Conservation (phyloP, 2,797 vertebrate genomes). For the Apogon hyalosoma region DNA sequence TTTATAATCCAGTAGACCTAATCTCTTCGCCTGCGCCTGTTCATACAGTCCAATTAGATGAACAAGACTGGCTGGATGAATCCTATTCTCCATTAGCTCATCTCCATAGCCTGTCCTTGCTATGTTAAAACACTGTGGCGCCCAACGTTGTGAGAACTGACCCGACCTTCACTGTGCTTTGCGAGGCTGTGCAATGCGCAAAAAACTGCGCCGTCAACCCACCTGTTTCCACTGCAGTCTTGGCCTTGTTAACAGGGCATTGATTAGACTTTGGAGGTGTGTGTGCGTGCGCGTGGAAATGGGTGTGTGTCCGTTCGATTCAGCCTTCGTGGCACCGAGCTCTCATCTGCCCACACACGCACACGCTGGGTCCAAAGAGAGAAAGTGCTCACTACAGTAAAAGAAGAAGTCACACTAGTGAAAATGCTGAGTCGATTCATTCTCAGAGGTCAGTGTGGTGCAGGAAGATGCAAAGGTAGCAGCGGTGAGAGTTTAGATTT, state of each 20-base stretch:
- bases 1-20: slow-evolving; percentile 81
- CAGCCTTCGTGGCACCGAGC: slow-evolving; percentile 60
- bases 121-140: slow-evolving; percentile 38
- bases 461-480: slow-evolving; percentile 56
- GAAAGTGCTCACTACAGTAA: slow-evolving; percentile 79
- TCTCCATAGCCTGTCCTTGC: slow-evolving; percentile 47
- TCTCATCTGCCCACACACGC: slow-evolving; percentile 45
- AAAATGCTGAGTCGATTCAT: slow-evolving; percentile 75
- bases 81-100: slow-evolving; percentile 49
- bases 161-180: slow-evolving; percentile 62
- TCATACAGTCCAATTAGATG: slow-evolving; percentile 79
- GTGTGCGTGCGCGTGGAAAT: slow-evolving; percentile 32
- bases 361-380: slow-evolving; percentile 47
- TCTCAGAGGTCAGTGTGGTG: slow-evolving; percentile 68
- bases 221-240: slow-evolving; percentile 74
- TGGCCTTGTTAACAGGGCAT: slow-evolving; percentile 73
- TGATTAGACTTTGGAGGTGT: slow-evolving; percentile 64
- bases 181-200: slow-evolving; percentile 43
- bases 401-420: slow-evolving; percentile 75
- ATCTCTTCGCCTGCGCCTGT: slow-evolving; percentile 64
- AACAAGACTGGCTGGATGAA: slow-evolving; percentile 64
- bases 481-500: slow-evolving; percentile 42
- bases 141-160: slow-evolving; percentile 3
- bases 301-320: slow-evolving; percentile 66
- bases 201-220: slow-evolving; percentile 67